Evolutionary conservation across 37 sponge, comb jelly and placozoan species (phyloP), one percentile per base, ranked within the genome.

Genomic region (Lycopodina hypogea): DNA sequence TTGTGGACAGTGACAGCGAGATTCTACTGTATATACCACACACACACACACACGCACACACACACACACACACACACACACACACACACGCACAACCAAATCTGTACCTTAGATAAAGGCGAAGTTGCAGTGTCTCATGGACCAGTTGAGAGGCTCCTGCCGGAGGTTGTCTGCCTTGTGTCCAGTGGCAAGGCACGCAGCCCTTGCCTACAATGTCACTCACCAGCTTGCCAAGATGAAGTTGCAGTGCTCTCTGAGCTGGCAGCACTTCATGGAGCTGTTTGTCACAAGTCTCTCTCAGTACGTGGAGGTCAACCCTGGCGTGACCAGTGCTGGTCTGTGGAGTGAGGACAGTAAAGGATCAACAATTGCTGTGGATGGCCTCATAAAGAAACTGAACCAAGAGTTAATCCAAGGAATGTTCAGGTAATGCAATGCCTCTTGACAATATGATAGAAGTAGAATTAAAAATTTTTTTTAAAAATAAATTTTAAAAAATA

Each of bases 121-220:
- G 28, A 24, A 68, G 68, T 36, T 78, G 14, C 7, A 48, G 7
- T 55, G 22, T 34, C 68, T n/a, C 68, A 33, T 78, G 68, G 68
- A 52, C 6, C 22, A 51, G 7, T 56, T 78, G 0, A 34, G n/a
- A 0, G 32, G 52, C 15, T 56, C 14, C 79, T 78, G 56, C 28
- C 8, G 0, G 30, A 30, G 3, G 11, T 36, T 28, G n/a, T 55
- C 53, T 28, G 12, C 18, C n/a, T 56, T 78, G 22, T n/a, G 50
- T 22, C 79, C 79, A 2, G 56, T 78, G 56, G 79, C 79, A 50
- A 55, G 34, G 50, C 79, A 78, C 11, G 79, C 33, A 36, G 79
- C 79, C 3, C 12, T 78, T 21, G 11, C 30, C 19, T 67, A 67
- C 38, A 36, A 66, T 56, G 17, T 78, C 56, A 36, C 42, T 12